A percentile compares a stretch with the other conserved stretches of the same genome.
These are phyloP conservation scores for Stramonita haemastoma DNA, from an alignment of 2,888 invertebrate genomes.

Conservation along the genomic window DNA sequence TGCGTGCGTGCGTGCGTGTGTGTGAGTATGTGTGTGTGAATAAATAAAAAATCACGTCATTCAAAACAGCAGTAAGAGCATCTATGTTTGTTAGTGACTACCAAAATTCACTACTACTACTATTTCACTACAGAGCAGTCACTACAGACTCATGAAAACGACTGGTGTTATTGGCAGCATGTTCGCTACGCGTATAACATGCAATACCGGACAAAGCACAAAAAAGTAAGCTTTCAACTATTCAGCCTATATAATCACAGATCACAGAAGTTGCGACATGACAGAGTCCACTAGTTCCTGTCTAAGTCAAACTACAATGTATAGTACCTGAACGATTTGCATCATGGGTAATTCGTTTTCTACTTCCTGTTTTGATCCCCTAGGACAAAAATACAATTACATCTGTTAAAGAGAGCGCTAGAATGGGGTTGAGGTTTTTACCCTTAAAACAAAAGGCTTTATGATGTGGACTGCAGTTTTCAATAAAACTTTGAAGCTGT, in stretches of 20 bases:
- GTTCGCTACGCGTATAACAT: background rate
- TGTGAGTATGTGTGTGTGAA: background rate
- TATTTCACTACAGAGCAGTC: background rate
- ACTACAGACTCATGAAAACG: background rate
- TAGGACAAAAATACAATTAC: constrained; percentile 53
- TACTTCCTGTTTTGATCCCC: constrained; percentile 69
- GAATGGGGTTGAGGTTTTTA: too few species aligned
- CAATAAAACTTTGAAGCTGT: too few species aligned
- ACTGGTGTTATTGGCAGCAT: background rate
- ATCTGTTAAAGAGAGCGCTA: too few species aligned
- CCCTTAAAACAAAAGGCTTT: too few species aligned
- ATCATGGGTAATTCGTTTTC: constrained; percentile 96
- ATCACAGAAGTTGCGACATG: background rate
- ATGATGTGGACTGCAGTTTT: too few species aligned
- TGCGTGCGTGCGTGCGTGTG: too few species aligned
- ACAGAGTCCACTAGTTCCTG: background rate
- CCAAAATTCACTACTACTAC: background rate
- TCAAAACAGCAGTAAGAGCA: background rate
- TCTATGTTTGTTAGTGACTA: too few species aligned
- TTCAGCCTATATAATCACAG: background rate
- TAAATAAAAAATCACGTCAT: background rate
- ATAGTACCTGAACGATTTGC: constrained; percentile 92
- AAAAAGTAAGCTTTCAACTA: background rate
- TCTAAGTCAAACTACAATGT: background rate
- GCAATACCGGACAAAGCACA: background rate